Percentiles rank a stretch among this genome's conserved stretches.
These are phyloP conservation scores for Pygmarrhopalites habei DNA, from an alignment of 1,140 invertebrate species.

Conservation along the genomic window DNA sequence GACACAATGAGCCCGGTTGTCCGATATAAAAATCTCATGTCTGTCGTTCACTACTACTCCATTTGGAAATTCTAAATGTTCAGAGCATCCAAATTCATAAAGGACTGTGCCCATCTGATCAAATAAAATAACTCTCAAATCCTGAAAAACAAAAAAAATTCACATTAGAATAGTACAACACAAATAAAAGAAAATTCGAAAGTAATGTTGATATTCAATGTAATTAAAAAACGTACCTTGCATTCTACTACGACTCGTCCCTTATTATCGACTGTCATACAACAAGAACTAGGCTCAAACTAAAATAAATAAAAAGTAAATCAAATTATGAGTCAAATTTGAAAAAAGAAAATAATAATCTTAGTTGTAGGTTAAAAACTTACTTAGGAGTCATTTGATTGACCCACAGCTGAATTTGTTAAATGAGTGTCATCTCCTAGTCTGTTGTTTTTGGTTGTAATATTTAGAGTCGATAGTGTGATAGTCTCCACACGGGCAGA, in stretches of 20 bases:
- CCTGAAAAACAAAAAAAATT: too few relatives aligned
- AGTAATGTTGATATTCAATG: too few relatives aligned
- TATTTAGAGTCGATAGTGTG: too few relatives aligned
- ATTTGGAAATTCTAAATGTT: conserved; percentile 96
- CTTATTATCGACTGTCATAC: conserved; percentile 95
- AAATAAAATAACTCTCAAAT: conserved; percentile 99
- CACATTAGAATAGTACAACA: too few relatives aligned
- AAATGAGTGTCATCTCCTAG: conserved; percentile 92
- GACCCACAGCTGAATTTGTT: conserved; percentile 91
- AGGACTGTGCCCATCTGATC: conserved; percentile 93
- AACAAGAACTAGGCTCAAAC: conserved; percentile 96
- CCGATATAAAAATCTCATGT: conserved; percentile 98
- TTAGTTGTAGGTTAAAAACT: too few relatives aligned
- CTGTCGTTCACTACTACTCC: conserved; percentile 99
- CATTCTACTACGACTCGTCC: conserved; percentile 98
- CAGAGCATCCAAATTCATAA: conserved; percentile 96
- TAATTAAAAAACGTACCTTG: conserved; percentile 60
- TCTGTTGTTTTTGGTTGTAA: too few relatives aligned
- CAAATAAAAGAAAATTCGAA: too few relatives aligned
- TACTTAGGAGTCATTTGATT: too few relatives aligned
- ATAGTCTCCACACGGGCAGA: background rate
- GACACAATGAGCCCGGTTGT: conserved; percentile 98
- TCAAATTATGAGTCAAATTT: too few relatives aligned
- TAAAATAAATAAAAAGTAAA: too few relatives aligned
- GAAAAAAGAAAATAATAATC: too few relatives aligned